phyloP scores from a whole-genome alignment of 1,140 invertebrate species.

The Drosophila baimaii region DNA sequence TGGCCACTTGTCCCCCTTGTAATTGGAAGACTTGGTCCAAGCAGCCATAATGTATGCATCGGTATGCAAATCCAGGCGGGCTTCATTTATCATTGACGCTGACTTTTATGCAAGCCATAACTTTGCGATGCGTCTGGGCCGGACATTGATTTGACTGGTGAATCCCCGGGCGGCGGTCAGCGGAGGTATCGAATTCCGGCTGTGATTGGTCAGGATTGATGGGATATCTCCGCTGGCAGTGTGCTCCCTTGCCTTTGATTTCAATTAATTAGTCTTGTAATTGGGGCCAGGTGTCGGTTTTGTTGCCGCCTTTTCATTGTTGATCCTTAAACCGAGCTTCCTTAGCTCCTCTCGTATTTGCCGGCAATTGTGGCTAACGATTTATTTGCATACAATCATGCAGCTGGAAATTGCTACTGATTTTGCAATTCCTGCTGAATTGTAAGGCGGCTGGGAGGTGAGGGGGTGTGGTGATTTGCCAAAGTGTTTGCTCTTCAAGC shows the following conservation, averaged over 20 bases:
- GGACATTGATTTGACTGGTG: slow-evolving; percentile 72
- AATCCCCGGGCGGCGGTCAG: slow-evolving; percentile 3
- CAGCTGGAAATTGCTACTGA: slow-evolving; percentile 24
- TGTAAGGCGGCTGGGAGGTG: no score
- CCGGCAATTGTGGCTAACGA: slow-evolving; percentile 40
- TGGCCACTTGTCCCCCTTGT: slow-evolving; percentile 9
- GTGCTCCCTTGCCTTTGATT: slow-evolving; percentile 33
- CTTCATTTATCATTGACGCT: slow-evolving; percentile 73
- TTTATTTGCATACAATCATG: slow-evolving; percentile 61
- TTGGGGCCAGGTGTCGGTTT: slow-evolving; percentile 55
- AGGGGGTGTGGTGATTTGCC: no score
- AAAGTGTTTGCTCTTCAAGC: slow-evolving; percentile 35
- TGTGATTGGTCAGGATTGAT: slow-evolving; percentile 39
- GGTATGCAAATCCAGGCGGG: slow-evolving; percentile 60
- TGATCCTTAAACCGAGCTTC: slow-evolving; percentile 13
- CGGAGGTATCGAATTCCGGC: slow-evolving; percentile 17
- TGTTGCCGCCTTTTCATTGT: slow-evolving; percentile 23
- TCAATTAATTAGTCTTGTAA: slow-evolving; percentile 71
- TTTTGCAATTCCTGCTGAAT: slow-evolving; percentile 31
- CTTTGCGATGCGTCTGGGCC: slow-evolving; percentile 32
- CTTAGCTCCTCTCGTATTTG: slow-evolving; percentile 11
- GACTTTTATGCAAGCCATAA: slow-evolving; percentile 76
- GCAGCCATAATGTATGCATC: slow-evolving; percentile 49
- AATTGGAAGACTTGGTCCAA: neutral
- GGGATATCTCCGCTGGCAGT: neutral